These are phyloP conservation scores for Syritta pipiens DNA, from an alignment of 2,888 invertebrate genomes.

Conservation along the genomic window DNA sequence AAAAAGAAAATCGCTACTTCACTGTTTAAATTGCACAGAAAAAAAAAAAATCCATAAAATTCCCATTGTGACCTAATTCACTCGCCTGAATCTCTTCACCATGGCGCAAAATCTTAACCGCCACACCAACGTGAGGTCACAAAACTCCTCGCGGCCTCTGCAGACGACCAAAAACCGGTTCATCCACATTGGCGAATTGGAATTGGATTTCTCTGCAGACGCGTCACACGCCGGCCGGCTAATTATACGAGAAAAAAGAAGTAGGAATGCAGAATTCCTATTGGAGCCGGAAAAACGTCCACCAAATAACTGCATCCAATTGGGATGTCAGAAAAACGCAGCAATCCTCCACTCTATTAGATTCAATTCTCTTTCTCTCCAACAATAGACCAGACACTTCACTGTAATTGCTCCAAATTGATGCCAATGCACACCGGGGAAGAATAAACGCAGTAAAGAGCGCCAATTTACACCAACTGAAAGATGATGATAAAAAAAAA, in stretches of 20 bases:
- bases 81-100: too few relatives aligned
- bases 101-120: constrained; percentile 10
- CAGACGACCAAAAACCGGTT: too few relatives aligned
- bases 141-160: too few relatives aligned
- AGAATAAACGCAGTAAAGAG: constrained; percentile 1
- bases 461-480: constrained; percentile 54
- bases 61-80: neutral
- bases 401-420: constrained; percentile 48
- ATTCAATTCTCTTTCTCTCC: constrained; percentile 17
- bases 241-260: constrained; percentile 8
- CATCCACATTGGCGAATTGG: too few relatives aligned
- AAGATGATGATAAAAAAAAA: constrained; percentile 3
- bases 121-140: neutral
- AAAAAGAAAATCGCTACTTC: too few relatives aligned
- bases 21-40: too few relatives aligned
- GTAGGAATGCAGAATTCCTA: neutral
- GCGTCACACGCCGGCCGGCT: constrained; percentile 32
- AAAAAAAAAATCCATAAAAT: too few relatives aligned
- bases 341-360: constrained; percentile 11
- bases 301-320: neutral
- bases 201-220: neutral
- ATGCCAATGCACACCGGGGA: constrained; percentile 16
- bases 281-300: neutral
- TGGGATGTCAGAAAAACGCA: neutral
- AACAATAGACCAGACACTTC: constrained; percentile 44